Evolutionary conservation across 2,113 vertebrate species (phyloP).

Genomic region (Antechinus stuartii): DNA sequence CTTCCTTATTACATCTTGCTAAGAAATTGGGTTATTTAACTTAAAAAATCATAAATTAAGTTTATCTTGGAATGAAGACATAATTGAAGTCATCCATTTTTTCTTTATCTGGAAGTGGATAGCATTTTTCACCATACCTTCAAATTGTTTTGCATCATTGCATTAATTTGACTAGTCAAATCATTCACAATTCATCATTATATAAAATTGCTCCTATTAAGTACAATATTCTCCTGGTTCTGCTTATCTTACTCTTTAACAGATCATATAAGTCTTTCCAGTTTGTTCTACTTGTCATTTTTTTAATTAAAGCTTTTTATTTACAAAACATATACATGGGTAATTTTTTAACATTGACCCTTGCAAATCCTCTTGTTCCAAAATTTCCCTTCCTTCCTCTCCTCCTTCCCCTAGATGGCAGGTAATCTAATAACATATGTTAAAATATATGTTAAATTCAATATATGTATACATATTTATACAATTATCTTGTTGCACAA

Average conservation of each 20-base stretch:
- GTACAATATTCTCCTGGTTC: neutral
- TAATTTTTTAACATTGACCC: too few species aligned
- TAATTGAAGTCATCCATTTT: neutral
- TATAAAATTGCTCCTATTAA: neutral
- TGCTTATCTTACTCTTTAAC: neutral
- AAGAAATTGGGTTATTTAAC: neutral
- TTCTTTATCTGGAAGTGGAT: neutral
- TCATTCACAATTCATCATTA: neutral
- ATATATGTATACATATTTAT: too few species aligned
- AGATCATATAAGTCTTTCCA: neutral
- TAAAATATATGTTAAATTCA: too few species aligned
- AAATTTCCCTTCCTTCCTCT: too few species aligned
- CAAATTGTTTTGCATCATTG: neutral
- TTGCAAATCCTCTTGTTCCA: too few species aligned
- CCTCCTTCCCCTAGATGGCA: too few species aligned
- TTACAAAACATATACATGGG: too few species aligned
- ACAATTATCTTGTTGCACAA: too few species aligned
- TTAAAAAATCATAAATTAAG: neutral
- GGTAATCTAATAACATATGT: too few species aligned
- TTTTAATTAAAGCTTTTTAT: too few species aligned
- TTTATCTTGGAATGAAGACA: neutral
- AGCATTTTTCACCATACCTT: neutral
- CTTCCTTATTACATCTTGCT: neutral
- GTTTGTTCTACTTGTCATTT: too few species aligned
- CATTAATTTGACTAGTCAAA: neutral